phyloP scores from a whole-genome alignment of 2,113 vertebrate species.

The Hymenochirus boettgeri region DNA sequence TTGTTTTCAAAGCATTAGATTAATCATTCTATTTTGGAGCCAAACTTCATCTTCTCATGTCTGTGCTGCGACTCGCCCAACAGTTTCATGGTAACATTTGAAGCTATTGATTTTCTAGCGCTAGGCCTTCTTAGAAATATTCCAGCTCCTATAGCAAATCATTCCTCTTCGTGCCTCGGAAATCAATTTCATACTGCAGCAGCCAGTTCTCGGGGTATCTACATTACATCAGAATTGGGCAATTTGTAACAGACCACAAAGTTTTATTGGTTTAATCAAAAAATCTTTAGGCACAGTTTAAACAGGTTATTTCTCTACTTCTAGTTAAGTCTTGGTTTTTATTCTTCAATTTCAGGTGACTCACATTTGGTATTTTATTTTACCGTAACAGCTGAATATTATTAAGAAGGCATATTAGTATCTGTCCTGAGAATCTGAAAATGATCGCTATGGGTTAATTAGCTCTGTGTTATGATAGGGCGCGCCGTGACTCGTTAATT shows the following conservation, averaged over 20 bases:
- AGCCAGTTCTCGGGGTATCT: neutral
- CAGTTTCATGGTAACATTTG: neutral
- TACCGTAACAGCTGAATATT: neutral
- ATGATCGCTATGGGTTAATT: too few species aligned
- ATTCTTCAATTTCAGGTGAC: neutral
- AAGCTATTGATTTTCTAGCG: neutral
- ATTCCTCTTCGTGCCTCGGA: neutral
- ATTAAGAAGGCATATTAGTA: too few species aligned
- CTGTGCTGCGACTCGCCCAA: neutral
- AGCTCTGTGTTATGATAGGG: too few species aligned
- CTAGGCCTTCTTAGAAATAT: conserved; percentile 1
- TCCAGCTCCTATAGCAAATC: conserved; percentile 1
- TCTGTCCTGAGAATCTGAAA: too few species aligned
- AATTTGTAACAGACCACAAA: neutral
- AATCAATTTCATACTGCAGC: conserved; percentile 1
- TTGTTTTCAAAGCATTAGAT: neutral
- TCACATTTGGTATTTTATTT: neutral
- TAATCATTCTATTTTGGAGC: neutral
- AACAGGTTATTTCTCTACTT: neutral
- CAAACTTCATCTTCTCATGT: neutral
- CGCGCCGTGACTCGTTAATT: too few species aligned
- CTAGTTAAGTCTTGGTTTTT: neutral
- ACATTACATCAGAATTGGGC: neutral
- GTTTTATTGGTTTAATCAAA: neutral
- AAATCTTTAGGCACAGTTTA: neutral